A percentile compares a stretch with the other conserved stretches of the same genome.
Conservation (phyloP, 1,140 invertebrate genomes). For the Dysdera silvatica region DNA sequence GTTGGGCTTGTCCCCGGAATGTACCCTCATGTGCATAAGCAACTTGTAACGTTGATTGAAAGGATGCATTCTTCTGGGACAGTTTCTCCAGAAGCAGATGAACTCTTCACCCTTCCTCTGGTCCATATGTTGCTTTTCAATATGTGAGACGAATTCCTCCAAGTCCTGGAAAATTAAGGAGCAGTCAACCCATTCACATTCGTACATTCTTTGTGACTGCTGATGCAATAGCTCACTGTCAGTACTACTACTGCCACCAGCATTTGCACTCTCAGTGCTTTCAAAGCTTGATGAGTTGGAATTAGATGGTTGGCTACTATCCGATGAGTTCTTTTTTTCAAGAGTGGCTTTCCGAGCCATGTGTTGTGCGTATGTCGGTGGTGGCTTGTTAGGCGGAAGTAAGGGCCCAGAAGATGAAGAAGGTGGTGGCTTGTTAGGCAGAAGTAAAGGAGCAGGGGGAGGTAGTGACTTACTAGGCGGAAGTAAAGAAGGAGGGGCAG, state of each 20-base stretch:
- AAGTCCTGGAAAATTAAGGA: slow-evolving; percentile 67
- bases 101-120: slow-evolving; percentile 75
- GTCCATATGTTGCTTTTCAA: slow-evolving; percentile 84
- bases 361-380: slow-evolving; percentile 27
- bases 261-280: slow-evolving; percentile 25
- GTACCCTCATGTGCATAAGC: slow-evolving; percentile 91
- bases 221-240: slow-evolving; percentile 7
- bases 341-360: slow-evolving; percentile 24
- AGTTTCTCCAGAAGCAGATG: slow-evolving; percentile 83
- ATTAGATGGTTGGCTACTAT: slow-evolving; percentile 9
- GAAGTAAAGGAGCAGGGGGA: not conserved
- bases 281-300: slow-evolving; percentile 29
- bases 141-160: slow-evolving; percentile 73
- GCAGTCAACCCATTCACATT: slow-evolving; percentile 81
- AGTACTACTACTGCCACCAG: slow-evolving; percentile 11
- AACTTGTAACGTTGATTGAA: slow-evolving; percentile 96
- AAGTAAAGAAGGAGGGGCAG: not conserved
- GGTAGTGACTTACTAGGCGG: not conserved
- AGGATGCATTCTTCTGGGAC: slow-evolving; percentile 69
- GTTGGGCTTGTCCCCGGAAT: slow-evolving; percentile 92
- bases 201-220: slow-evolving; percentile 9
- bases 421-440: not conserved
- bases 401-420: not conserved
- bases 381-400: not conserved
- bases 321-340: slow-evolving; percentile 23